Percentiles rank a stretch among this genome's conserved stretches.
These are phyloP conservation scores for Lepidochitona cinerea DNA, from an alignment of 2,888 invertebrate genomes.

Conservation along the genomic window DNA sequence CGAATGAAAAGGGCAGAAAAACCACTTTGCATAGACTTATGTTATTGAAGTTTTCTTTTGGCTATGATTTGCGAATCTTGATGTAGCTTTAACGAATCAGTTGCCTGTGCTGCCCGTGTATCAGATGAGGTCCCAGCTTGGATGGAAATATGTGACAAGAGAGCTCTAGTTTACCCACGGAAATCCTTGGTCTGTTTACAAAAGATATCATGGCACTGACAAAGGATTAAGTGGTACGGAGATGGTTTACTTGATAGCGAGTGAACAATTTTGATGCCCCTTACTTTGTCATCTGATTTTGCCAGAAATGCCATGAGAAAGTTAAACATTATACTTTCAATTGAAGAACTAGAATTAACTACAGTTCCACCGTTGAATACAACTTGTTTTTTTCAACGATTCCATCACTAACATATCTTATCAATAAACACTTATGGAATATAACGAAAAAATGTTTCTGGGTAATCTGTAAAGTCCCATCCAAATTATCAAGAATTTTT, in stretches of 20 bases:
- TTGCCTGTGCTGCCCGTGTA: too few relatives aligned
- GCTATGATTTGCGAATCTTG: background rate
- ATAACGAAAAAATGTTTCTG: too few relatives aligned
- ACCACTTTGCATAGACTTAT: constrained; percentile 1
- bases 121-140: background rate
- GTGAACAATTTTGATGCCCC: constrained; percentile 7
- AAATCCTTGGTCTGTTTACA: background rate
- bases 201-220: constrained; percentile 3
- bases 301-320: constrained; percentile 2
- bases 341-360: too few relatives aligned
- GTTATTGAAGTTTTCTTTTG: background rate
- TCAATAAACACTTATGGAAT: too few relatives aligned
- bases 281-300: constrained; percentile 6
- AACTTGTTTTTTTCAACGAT: too few relatives aligned
- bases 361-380: too few relatives aligned
- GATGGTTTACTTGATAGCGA: background rate
- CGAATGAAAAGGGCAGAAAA: background rate
- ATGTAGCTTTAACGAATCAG: background rate
- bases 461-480: too few relatives aligned
- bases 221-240: background rate
- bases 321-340: background rate
- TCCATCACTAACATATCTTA: too few relatives aligned
- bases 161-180: background rate
- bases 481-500: too few relatives aligned
- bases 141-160: background rate